Base-by-base conservation (phyloP, 2,888 invertebrate genomes). In the Diarsia brunnea region DNA sequence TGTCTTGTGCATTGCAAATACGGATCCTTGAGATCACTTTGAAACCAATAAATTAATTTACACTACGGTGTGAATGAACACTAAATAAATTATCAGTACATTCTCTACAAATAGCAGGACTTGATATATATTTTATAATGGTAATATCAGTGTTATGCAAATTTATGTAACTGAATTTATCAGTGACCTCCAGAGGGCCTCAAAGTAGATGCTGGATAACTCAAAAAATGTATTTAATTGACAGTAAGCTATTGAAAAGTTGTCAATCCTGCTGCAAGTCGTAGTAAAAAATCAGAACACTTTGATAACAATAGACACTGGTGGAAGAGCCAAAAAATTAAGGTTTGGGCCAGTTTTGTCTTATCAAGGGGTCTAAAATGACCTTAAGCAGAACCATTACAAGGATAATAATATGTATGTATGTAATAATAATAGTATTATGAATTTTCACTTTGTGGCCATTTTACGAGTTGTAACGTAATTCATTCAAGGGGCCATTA, bases 21-120 rank as follows among this genome's bases (percentile, higher is more conserved):
- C 47, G 0, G 7, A 21, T 51, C 16, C n/a, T 51, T 31, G 47
- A 49, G 4, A 69, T 43, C 43, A 78, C 4, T 45, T 43, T 16
- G 49, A 43, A n/a, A n/a, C 7, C 14, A 14, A 14, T 55, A 63
- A 63, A 79, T 58, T 45, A 72, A 66, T 69, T 79, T 5, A 69
- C 80, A 79, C 49, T n/a, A 19, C 4, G 10, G 2, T 79, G 49
- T 69, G 31, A 74, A 79, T 51, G 7, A 43, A 69, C 16, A 45
- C 27, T 45, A 4, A 16, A 53, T 7, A n/a, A n/a, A 53, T 55
- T 24, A 5, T 14, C 43, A 51, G 16, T 11, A 19, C n/a, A 49
- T 45, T 7, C 4, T 24, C 12, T 14, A 4, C 11, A 49, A 11
- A 0, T 5, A 0, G 24, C 19, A 2, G 16, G 7, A 21, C 2